Evolutionary conservation across 2,888 invertebrate genomes (phyloP).

Genomic region (Incurvaria masculella): DNA sequence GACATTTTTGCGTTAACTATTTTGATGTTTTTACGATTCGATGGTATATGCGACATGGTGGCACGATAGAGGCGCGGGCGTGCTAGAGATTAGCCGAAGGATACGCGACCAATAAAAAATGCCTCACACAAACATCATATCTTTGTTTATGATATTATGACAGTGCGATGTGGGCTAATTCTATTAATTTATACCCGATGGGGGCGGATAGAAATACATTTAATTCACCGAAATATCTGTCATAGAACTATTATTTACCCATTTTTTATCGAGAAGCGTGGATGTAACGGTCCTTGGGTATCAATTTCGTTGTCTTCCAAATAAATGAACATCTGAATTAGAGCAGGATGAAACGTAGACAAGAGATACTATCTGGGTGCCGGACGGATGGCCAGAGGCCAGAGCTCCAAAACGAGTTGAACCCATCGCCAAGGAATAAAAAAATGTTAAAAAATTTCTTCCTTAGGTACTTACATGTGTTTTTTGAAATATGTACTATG

Average conservation of each 20-base stretch:
- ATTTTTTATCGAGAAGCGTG: conserved; percentile 34
- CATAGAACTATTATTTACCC: too few species aligned
- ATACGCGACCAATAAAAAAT: conserved; percentile 41
- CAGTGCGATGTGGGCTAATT: conserved; percentile 47
- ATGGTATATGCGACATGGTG: too few species aligned
- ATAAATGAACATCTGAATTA: conserved; percentile 26
- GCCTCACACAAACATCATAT: conserved; percentile 52
- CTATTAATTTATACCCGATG: conserved; percentile 57
- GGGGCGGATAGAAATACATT: conserved; percentile 54
- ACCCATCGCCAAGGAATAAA: too few species aligned
- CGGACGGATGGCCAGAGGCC: not conserved
- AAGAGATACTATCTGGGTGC: not conserved
- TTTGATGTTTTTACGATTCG: too few species aligned
- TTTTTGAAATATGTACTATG: too few species aligned
- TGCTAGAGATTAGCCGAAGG: too few species aligned
- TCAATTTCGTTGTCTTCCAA: conserved; percentile 41
- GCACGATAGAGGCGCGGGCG: too few species aligned
- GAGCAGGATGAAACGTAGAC: conserved; percentile 6
- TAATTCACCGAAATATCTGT: conserved; percentile 12
- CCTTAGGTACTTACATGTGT: too few species aligned
- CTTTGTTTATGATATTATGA: conserved; percentile 50
- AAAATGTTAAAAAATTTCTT: too few species aligned
- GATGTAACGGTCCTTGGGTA: conserved; percentile 17
- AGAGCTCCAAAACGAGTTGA: too few species aligned
- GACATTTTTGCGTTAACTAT: too few species aligned